A percentile compares a stretch with the other conserved stretches of the same genome.
Conservation (phyloP, 2,797 vertebrate genomes). For the Scarus forsteni region DNA sequence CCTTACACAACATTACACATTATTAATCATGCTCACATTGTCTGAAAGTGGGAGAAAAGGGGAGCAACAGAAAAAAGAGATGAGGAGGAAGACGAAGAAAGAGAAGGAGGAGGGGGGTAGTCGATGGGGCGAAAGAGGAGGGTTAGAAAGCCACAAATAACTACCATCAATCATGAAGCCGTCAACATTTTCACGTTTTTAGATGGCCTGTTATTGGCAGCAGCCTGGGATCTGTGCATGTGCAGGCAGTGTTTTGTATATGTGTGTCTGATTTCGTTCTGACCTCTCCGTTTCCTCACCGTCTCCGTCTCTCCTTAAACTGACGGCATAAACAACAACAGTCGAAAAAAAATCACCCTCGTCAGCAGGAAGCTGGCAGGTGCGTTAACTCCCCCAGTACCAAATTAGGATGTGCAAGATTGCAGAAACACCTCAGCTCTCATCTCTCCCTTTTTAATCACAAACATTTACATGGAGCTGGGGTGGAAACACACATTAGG, state of each 20-base stretch:
- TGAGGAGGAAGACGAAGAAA: conserved; percentile 55
- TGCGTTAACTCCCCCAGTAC: conserved; percentile 92
- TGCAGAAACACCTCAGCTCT: conserved; percentile 81
- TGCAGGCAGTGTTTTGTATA: conserved; percentile 35
- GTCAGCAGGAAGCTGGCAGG: conserved; percentile 96
- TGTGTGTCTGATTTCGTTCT: conserved; percentile 40
- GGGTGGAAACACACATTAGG: conserved; percentile 54
- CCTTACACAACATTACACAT: conserved; percentile 78
- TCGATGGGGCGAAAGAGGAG: conserved; percentile 73
- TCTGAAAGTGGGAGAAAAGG: conserved; percentile 36
- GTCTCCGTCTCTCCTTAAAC: conserved; percentile 81
- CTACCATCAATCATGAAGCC: conserved; percentile 89
- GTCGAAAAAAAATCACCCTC: conserved; percentile 84
- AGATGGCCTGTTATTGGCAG: conserved; percentile 90
- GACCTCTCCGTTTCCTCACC: conserved; percentile 76
- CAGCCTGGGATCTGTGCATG: conserved; percentile 83
- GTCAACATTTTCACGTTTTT: conserved; percentile 89
- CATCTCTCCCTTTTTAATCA: conserved; percentile 77
- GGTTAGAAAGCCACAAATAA: conserved; percentile 88
- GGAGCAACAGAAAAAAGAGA: conserved; percentile 50
- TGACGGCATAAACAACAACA: conserved; percentile 87
- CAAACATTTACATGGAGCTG: conserved; percentile 71
- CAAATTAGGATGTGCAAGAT: conserved; percentile 90
- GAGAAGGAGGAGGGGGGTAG: conserved; percentile 21
- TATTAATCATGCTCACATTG: conserved; percentile 84